These are phyloP conservation scores for Drosophila macrospina DNA, from an alignment of 2,888 invertebrate species.

Conservation along the genomic window DNA sequence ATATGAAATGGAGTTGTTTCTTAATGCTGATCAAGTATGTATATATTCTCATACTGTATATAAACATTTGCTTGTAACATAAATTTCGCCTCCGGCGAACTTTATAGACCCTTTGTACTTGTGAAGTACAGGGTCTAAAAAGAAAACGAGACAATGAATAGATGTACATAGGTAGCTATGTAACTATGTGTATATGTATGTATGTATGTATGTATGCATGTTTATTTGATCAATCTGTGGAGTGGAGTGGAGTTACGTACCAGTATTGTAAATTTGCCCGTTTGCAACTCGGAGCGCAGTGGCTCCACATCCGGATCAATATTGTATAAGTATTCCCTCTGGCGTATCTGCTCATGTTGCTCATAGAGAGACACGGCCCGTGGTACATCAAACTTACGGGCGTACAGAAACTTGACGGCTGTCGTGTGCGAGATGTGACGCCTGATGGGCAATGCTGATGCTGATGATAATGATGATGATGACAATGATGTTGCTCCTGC, in stretches of 20 bases:
- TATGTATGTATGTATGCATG: not conserved
- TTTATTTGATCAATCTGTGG: not conserved
- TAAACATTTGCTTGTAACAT: too few species aligned
- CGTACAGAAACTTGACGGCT: slow-evolving; percentile 96
- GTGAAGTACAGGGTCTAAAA: not conserved
- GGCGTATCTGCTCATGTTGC: slow-evolving; percentile 95
- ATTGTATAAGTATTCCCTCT: slow-evolving; percentile 93
- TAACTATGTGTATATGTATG: too few species aligned
- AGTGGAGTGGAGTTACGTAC: slow-evolving; percentile 85
- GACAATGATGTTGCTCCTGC: not conserved
- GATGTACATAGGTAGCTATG: not conserved
- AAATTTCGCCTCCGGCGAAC: not conserved
- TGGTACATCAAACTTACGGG: slow-evolving; percentile 96
- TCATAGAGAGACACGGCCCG: slow-evolving; percentile 96
- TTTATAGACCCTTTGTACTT: not conserved
- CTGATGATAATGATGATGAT: slow-evolving; percentile 2
- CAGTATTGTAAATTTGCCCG: slow-evolving; percentile 98
- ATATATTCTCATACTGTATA: too few species aligned
- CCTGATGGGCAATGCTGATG: slow-evolving; percentile 47
- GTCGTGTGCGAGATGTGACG: slow-evolving; percentile 89
- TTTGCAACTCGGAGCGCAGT: slow-evolving; percentile 93
- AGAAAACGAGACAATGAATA: not conserved
- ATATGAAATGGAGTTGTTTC: too few species aligned
- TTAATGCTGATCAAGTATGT: too few species aligned
- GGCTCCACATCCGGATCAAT: slow-evolving; percentile 94